Evolutionary conservation across 2,797 vertebrate genomes (phyloP).

Genomic region (Labeo calbasu): DNA sequence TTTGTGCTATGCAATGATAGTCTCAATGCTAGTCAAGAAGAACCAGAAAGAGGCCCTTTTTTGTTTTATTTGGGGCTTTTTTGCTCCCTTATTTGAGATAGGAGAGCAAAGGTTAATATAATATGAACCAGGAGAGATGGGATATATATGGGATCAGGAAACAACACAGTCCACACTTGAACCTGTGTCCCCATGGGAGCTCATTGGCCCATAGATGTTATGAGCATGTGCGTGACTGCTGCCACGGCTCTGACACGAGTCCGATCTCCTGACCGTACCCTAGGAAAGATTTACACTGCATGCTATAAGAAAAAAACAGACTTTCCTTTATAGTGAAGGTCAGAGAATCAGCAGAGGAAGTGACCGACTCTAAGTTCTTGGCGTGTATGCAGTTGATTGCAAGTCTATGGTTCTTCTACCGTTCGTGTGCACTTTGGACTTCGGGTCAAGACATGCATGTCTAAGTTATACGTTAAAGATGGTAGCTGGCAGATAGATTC

Average conservation of each 20-base stretch:
- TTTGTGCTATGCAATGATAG: neutral
- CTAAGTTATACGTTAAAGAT: constrained; percentile 29
- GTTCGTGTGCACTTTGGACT: neutral
- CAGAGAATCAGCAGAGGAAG: constrained; percentile 10
- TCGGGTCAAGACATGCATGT: neutral
- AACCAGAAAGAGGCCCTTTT: neutral
- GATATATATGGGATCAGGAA: constrained; percentile 42
- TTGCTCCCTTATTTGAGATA: neutral
- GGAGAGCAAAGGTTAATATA: neutral
- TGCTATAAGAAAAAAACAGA: neutral
- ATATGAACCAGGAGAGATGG: constrained; percentile 38
- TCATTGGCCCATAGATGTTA: constrained; percentile 21
- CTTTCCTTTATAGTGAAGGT: constrained; percentile 2
- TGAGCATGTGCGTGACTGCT: constrained; percentile 35
- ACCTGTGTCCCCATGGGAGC: neutral
- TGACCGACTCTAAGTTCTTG: constrained; percentile 15
- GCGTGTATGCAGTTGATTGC: constrained; percentile 4
- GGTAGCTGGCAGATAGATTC: constrained; percentile 39
- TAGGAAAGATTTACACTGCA: constrained; percentile 24
- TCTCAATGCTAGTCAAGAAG: neutral
- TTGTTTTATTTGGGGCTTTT: neutral
- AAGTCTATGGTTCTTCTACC: neutral
- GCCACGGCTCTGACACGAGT: constrained; percentile 37
- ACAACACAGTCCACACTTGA: constrained; percentile 41
- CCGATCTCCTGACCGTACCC: neutral